Base-by-base conservation (phyloP, 2,888 invertebrate species). In the Drepana falcataria region DNA sequence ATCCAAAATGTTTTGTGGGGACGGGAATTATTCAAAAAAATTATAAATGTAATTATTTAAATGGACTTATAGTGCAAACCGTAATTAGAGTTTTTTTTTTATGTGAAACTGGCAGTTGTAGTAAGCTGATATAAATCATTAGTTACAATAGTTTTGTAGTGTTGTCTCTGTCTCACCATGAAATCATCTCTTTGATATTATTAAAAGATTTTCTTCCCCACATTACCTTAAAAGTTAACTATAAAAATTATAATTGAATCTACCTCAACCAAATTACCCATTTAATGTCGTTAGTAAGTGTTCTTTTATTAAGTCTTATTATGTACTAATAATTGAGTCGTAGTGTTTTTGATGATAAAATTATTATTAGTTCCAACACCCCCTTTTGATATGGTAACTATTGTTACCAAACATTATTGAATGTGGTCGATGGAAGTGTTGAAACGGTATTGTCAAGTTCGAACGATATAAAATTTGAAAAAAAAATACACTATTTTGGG, bases 241-340 rank as follows among this genome's bases (percentile, higher is more conserved):
- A 81, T 69, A 66, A 77, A 81, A 77, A 73, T 77, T 73, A 75
- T 73, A 79, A 81, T 83, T 80, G 77, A 86, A 90, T 89, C 89
- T 90, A 90, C 90, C 90, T 90, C 90, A 90, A 87, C 84, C 82
- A 89, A 88, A 89, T 85, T 88, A 88, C 86, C 88, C 86, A 83
- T 85, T 44, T 87, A 88, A 87, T 76, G 83, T 89, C 81, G 79
- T 88, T 84, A 84, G 66, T 90, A 89, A 89, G 88, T 87, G 86
- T 88, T 89, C 85, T 85, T 86, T 87, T 87, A 37, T 37, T 37
- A 84, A 86, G 85, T 89, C 87, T 87, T 87, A 85, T 83, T 82
- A 51, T 51, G 40, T 40, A 84, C 78, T 83, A 78, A 83, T 84
- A 77, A 85, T 81, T 85, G 82, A 81, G 77, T 68, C 63, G 83